Base-by-base conservation (phyloP, 2,113 vertebrate species). In the Corapipo altera region DNA sequence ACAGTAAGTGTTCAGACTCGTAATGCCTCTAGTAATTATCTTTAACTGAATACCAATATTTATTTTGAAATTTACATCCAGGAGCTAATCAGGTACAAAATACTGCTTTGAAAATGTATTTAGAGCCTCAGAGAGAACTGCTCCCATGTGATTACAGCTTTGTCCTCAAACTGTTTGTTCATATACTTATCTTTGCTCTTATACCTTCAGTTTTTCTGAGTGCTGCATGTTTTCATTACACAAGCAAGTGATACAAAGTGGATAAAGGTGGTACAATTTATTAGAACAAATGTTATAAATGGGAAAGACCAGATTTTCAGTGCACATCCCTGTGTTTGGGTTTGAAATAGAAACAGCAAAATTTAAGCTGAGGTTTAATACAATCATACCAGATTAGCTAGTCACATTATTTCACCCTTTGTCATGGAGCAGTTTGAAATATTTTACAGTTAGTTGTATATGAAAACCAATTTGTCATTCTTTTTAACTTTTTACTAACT, bases 31-130 rank as follows among this genome's bases (percentile, higher is more conserved):
- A 73, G 58, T 82, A 93, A 95, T 91, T 91, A 79, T 41, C 73
- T 85, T 69, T 55, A 58, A 41, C 52, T 73, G n/a, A 95, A 59
- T 49, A n/a, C 70, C 80, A 94, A 62, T 91, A 96, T 91, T 95
- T 95, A 72, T 91, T 93, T 87, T 73, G 54, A 94, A 95, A 89
- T 95, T 70, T 75, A 82, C 73, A 89, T 70, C 44, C 11, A 43
- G 44, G 66, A 95, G 78, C 80, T 78, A 79, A 90, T 79, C 88
- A 85, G 57, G 43, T 84, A 74, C 70, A 75, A 95, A 89, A 75
- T 82, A 70, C 49, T 65, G 77, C 86, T 87, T 94, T 91, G 84
- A 67, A 92, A 89, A 87, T 61, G 11, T 57, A 49, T 78, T 74
- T 69, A 89, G 61, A 86, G 24, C 44, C 71, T 93, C 62, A 69